Conservation (phyloP, 2,888 invertebrate species). For the Caenorhabditis angaria region DNA sequence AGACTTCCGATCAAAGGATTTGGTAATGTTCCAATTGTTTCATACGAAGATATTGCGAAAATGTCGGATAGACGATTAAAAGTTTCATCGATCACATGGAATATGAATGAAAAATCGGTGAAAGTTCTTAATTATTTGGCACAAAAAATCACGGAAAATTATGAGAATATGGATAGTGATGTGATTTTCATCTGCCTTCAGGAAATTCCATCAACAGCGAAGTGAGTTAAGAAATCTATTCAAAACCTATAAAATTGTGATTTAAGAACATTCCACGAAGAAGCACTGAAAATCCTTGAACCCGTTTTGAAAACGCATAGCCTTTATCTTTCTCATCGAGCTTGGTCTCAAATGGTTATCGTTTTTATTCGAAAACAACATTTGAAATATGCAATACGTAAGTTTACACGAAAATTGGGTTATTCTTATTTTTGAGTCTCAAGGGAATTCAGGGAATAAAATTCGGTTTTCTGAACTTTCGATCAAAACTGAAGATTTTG, state of each 20-base stretch:
- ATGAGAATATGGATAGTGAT: conserved; percentile 53
- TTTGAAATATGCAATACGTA: conserved; percentile 64
- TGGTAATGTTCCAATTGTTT: conserved; percentile 51
- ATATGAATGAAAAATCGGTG: conserved; percentile 60
- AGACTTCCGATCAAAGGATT: conserved; percentile 48
- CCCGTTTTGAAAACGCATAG: conserved; percentile 51
- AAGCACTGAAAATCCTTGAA: conserved; percentile 55
- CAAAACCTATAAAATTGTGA: background rate
- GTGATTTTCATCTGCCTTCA: conserved; percentile 64
- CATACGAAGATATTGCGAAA: conserved; percentile 43
- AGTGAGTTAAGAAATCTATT: conserved; percentile 43
- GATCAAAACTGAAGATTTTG: too few relatives aligned
- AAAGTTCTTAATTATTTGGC: conserved; percentile 42
- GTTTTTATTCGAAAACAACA: conserved; percentile 62
- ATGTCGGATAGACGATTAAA: conserved; percentile 40
- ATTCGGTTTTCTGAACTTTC: background rate
- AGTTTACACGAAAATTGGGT: conserved; percentile 10
- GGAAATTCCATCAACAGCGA: conserved; percentile 64
- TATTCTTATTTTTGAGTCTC: background rate
- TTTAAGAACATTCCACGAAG: conserved; percentile 65
- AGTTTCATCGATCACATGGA: conserved; percentile 60
- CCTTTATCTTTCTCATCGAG: conserved; percentile 63
- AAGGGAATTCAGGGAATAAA: background rate
- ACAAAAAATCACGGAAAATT: conserved; percentile 36
- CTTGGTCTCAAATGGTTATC: conserved; percentile 69